Evolutionary conservation across 2,797 vertebrate genomes (phyloP), one percentile per base, ranked within the genome.

Genomic region (Hippopotamyrus pictus): DNA sequence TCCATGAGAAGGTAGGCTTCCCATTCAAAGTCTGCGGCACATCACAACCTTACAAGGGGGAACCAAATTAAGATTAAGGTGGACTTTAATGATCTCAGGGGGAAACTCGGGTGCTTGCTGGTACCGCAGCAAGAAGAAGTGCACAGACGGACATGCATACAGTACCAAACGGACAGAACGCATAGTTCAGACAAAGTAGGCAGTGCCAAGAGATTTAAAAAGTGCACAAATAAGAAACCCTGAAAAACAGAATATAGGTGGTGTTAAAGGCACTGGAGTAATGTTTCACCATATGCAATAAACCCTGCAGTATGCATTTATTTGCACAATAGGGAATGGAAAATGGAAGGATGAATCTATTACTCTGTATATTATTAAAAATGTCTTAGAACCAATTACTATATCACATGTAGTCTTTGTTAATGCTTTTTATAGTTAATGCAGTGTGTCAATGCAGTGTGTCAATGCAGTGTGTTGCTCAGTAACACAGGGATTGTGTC

Each of bases 1-100:
- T 99, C 86, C 90, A 92, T 6, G 90, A 94, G 90, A 95, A 98
- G 97, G 98, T 99, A 93, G 82, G 46, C 46, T 50, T 84, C 73
- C 33, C 73, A n/a, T 44, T 79, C 5, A 79, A 79, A 76, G 6
- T 76, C 69, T 69, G 62, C 14, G 14, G 6, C 19, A 82, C 41
- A 82, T 82, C 17, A 12, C 44, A 84, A 1, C 82, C 44, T 12
- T 69, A 59, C 8, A 65, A 65, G 59, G 59, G 8, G 59, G 22
- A 25, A 65, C 3, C 8, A 4, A 29, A 65, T 11, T 29, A 65
- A 25, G 59, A 11, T 33, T 14, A 33, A 14, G 11, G 25, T 69
- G 29, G 65, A 69, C 25, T 69, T 69, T 33, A 12, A 14, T 33
- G 25, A 33, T 69, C 62, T 69, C 65, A 65, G 22, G 59, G 22